Evolutionary conservation across 64 coral and sea anemone genomes (phyloP), one percentile per base, ranked within the genome.

Genomic region (Cladopsammia gracilis): DNA sequence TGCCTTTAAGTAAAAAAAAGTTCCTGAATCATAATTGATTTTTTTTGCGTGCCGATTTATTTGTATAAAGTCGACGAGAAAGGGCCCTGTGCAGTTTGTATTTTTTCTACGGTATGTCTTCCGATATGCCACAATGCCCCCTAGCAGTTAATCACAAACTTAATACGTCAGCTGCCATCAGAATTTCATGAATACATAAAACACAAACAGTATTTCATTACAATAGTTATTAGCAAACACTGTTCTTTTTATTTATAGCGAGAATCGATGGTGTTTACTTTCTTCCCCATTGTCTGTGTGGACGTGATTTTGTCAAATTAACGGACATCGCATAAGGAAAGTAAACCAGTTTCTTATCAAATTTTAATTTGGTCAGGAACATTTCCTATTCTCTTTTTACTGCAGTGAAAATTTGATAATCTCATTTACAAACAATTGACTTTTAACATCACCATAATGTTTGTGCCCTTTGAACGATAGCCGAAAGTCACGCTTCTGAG

Each of bases 341-440:
- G 61, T 19, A 64, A 20, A 6, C 14, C 12, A 19, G 61, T 64
- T 64, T 64, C 61, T 64, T 64, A 64, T 64, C 61, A 19, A 5
- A 64, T 19, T 64, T 64, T 18, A 64, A 64, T 14, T 64, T 64
- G 13, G 5, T 64, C 61, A 64, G 13, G 19, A 15, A 64, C 18
- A 19, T 64, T 64, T 64, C 0, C 14, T 13, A 64, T 20, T 19
- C 14, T 64, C 61, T 64, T 8, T 20, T 5, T 20, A 4, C 16
- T 75, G 43, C 10, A 13, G 44, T 45, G 75, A 77, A 77, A 56
- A 77, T 77, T 11, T 16, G 53, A 54, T 77, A 54, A 53, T 77
- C 75, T 77, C 19, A 53, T 54, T 64, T 24, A 77, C 22, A 56
- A 24, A 25, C 50, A 10, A 23, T 25, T 25, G 48, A 52, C 7